Evolutionary conservation across 2,888 invertebrate species (phyloP), one percentile per base, ranked within the genome.

Genomic region (Macrosiphum euphorbiae): DNA sequence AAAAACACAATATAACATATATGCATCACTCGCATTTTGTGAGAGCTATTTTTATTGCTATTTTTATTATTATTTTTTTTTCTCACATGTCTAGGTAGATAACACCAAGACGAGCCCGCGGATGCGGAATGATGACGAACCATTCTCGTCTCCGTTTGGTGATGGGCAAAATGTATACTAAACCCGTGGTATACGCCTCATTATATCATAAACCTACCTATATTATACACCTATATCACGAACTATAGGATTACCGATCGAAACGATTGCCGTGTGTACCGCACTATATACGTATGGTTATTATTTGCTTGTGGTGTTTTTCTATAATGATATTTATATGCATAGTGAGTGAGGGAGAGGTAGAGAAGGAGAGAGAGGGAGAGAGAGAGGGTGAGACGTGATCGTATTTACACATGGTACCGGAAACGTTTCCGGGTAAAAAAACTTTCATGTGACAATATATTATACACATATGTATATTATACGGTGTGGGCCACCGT

Each of bases 1-100:
- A 61, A 41, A 55, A 55, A 58, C 58, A 20, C 44, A 44, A 44
- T 58, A 26, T 58, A 58, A 58, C 7, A 44, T 58, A 44, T 44
- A 92, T 92, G 50, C 88, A 92, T 92, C 50, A 7, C 52, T 88
- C 50, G 41, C 67, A 26, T 92, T 78, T 50, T 20, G 78, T 13
- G 85, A 44, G 26, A 11, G 67, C n/a, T 11, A 50, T 47, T 89
- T 61, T 58, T 24, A n/a, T 35, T 16, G 20, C 13, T 58, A 26
- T 88, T 2, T 26, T 26, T 55, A 55, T 55, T 88, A 20, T 86
- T 26, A 44, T 47, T 86, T 28, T 47, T 28, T 86, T 47, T 84
- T 44, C 26, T 44, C 13, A 44, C 85, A 11, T 26, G 55, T 5
- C 55, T 24, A 44, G 78, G 78, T 78, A 78, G 35, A 78, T 35